Evolutionary conservation across 2,797 vertebrate species (phyloP).

Genomic region (Meriones psammophilus): DNA sequence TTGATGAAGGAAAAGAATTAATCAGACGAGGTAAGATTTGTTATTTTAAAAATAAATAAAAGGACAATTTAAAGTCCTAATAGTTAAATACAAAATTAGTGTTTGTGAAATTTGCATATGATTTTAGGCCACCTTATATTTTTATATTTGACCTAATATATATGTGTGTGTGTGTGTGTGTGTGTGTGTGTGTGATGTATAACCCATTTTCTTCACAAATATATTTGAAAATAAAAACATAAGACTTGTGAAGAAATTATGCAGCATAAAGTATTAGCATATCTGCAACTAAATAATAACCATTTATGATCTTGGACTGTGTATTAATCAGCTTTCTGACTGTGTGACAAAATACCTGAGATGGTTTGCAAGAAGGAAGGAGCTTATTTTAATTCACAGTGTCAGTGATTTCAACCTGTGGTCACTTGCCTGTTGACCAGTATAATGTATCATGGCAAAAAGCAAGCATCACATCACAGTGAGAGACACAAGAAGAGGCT

Average conservation of each 20-base stretch:
- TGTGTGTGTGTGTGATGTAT: neutral
- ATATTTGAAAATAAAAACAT: conserved; percentile 66
- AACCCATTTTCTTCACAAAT: conserved; percentile 42
- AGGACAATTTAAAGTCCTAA: neutral
- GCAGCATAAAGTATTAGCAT: conserved; percentile 6
- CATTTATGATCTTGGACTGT: neutral
- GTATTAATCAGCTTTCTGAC: neutral
- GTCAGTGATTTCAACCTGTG: neutral
- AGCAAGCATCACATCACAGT: neutral
- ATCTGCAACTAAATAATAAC: neutral
- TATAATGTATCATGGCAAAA: neutral
- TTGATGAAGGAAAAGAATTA: conserved; percentile 98
- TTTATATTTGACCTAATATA: neutral
- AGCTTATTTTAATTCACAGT: neutral
- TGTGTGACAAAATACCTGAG: neutral
- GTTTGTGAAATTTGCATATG: conserved; percentile 53
- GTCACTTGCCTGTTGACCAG: neutral
- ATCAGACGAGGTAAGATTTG: conserved; percentile 93
- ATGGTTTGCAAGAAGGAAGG: neutral
- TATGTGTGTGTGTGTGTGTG: too few species aligned
- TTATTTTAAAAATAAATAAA: conserved; percentile 71
- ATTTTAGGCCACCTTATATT: conserved; percentile 33
- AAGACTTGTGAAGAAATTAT: conserved; percentile 67
- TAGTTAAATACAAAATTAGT: conserved; percentile 61
- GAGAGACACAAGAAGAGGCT: neutral